Evolutionary conservation across 2,888 invertebrate genomes (phyloP).

Genomic region (Drosophila mercatorum): DNA sequence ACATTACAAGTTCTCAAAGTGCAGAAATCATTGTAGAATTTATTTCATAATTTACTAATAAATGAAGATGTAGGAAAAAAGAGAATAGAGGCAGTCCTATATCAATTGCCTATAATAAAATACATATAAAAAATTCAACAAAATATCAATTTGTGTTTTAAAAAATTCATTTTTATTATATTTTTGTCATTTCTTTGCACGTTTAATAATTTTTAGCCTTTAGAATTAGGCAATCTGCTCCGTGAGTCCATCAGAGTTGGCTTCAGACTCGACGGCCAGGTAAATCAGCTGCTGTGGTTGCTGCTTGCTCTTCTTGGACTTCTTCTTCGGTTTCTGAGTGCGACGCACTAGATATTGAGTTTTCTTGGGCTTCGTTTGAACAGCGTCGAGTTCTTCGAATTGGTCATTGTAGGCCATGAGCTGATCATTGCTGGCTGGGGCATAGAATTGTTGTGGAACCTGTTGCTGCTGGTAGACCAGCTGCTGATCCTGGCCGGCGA

Average conservation of each 20-base stretch:
- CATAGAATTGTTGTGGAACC: slow-evolving; percentile 9
- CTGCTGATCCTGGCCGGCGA: not conserved
- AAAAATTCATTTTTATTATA: not conserved
- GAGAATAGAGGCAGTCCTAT: too few species aligned
- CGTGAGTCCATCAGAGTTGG: not conserved
- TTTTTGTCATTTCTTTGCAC: not conserved
- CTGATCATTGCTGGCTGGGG: not conserved
- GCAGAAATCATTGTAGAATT: too few species aligned
- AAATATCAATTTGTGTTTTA: not conserved
- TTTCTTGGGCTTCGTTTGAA: not conserved
- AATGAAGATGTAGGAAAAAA: too few species aligned
- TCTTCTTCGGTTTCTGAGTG: slow-evolving; percentile 29
- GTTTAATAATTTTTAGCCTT: not conserved
- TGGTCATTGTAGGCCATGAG: not conserved
- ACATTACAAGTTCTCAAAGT: too few species aligned
- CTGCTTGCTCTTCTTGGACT: slow-evolving; percentile 31
- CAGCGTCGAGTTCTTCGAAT: not conserved
- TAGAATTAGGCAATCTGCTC: not conserved
- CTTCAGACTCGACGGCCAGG: slow-evolving; percentile 17
- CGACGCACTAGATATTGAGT: slow-evolving; percentile 26
- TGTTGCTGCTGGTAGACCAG: slow-evolving; percentile 11
- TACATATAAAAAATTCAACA: too few species aligned
- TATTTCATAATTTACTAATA: too few species aligned
- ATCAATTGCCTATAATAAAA: too few species aligned
- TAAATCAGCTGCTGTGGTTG: slow-evolving; percentile 19